Percentiles rank a stretch among this genome's conserved stretches.
These are phyloP conservation scores for Scatophagus argus DNA, from an alignment of 2,113 vertebrate species.

Conservation along the genomic window DNA sequence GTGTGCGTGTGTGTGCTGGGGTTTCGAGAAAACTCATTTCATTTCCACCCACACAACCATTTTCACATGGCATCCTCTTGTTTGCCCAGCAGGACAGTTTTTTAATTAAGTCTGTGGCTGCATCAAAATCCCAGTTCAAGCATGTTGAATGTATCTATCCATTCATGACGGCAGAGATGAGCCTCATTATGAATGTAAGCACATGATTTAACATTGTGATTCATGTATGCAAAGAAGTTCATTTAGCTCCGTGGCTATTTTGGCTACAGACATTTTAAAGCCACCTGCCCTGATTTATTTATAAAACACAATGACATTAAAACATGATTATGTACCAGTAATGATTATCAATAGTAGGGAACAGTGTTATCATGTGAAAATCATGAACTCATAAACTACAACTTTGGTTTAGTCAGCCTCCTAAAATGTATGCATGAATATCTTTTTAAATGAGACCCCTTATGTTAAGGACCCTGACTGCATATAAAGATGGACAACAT, in stretches of 20 bases:
- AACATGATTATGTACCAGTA: slow-evolving; percentile 8
- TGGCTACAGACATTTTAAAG: slow-evolving; percentile 10
- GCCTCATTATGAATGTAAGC: slow-evolving; percentile 63
- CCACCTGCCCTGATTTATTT: slow-evolving; percentile 5
- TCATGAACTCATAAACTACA: background rate
- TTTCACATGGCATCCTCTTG: slow-evolving; percentile 34
- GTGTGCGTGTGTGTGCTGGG: background rate
- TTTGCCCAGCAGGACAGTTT: slow-evolving; percentile 42
- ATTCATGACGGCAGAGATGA: slow-evolving; percentile 42
- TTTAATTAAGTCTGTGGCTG: slow-evolving; percentile 61
- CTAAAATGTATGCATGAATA: slow-evolving; percentile 31
- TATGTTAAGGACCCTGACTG: too few relatives aligned
- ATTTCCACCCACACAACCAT: slow-evolving; percentile 41
- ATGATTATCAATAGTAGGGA: slow-evolving; percentile 5
- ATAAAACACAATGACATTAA: background rate
- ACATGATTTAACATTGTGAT: slow-evolving; percentile 39
- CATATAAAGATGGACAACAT: too few relatives aligned
- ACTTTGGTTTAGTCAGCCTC: slow-evolving; percentile 1
- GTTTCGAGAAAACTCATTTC: slow-evolving; percentile 35
- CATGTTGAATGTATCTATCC: slow-evolving; percentile 68
- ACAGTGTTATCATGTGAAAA: background rate
- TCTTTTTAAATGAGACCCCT: background rate
- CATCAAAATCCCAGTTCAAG: slow-evolving; percentile 33
- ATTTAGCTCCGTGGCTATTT: slow-evolving; percentile 30
- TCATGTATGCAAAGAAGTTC: slow-evolving; percentile 33